A percentile compares a stretch with the other conserved stretches of the same genome.
phyloP scores from a whole-genome alignment of 2,797 vertebrate genomes.

The Xenopus petersii region DNA sequence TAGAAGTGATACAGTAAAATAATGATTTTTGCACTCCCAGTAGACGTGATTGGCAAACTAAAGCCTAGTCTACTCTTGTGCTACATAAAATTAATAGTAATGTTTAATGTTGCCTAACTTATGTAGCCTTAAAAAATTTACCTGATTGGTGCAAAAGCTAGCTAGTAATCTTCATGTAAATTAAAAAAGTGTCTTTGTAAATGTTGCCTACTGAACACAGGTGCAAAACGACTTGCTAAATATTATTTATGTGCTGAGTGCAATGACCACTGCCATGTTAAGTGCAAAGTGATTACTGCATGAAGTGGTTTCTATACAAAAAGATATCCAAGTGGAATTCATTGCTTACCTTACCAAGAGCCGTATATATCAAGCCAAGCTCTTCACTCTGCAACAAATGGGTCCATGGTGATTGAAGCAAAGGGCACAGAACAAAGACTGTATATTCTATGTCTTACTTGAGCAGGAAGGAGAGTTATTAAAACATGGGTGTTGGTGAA shows the following conservation, averaged over 20 bases:
- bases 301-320: slow-evolving; percentile 24
- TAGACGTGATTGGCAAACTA: too few relatives aligned
- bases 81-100: too few relatives aligned
- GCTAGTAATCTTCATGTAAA: too few relatives aligned
- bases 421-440: slow-evolving; percentile 22
- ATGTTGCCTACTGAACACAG: slow-evolving; percentile 14
- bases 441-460: background rate
- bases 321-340: background rate
- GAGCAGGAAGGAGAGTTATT: slow-evolving; percentile 4
- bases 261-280: slow-evolving; percentile 7
- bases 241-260: slow-evolving; percentile 27
- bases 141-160: too few relatives aligned
- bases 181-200: background rate
- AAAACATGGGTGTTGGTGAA: slow-evolving; percentile 31
- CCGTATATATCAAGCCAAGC: background rate
- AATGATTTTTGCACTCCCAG: too few relatives aligned
- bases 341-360: background rate
- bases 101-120: too few relatives aligned
- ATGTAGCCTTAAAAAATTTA: too few relatives aligned
- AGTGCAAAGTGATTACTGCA: slow-evolving; percentile 25
- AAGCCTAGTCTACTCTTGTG: too few relatives aligned
- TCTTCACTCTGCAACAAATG: background rate
- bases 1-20: too few relatives aligned
- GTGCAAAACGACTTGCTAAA: slow-evolving; percentile 23
- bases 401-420: background rate